Evolutionary conservation across 2,113 vertebrate genomes (phyloP).

Genomic region (Polypterus senegalus): DNA sequence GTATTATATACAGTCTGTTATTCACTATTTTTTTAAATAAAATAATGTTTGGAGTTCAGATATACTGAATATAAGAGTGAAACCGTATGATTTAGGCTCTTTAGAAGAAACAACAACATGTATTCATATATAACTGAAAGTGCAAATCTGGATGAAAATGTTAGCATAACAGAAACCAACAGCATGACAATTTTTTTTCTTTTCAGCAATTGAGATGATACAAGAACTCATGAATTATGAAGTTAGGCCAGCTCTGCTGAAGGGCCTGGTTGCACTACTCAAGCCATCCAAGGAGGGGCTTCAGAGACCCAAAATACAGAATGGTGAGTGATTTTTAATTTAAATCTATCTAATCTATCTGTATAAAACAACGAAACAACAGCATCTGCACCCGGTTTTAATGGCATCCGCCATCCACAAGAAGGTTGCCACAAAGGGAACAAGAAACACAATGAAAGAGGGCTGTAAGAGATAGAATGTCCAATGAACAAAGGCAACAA

Average conservation of each 20-base stretch:
- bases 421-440: no score
- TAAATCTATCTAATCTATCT: not conserved
- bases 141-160: not conserved
- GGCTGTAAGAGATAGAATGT: no score
- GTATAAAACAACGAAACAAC: no score
- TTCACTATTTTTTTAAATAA: no score
- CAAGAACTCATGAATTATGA: conserved; percentile 42
- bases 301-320: conserved; percentile 13
- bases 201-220: conserved; percentile 54
- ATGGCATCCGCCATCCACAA: no score
- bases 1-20: no score
- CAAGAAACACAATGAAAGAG: no score
- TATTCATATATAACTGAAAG: not conserved
- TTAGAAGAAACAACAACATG: not conserved
- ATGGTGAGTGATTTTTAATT: conserved; percentile 25
- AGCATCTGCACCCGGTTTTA: no score
- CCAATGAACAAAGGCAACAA: no score
- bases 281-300: conserved; percentile 29
- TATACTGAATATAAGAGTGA: not conserved
- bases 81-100: not conserved
- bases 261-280: conserved; percentile 51
- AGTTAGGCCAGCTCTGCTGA: conserved; percentile 42
- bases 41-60: not conserved
- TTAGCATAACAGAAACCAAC: not conserved
- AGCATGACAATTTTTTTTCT: not conserved